phyloP scores from a whole-genome alignment of 2,797 vertebrate genomes.

The Steatocranus sp. region DNA sequence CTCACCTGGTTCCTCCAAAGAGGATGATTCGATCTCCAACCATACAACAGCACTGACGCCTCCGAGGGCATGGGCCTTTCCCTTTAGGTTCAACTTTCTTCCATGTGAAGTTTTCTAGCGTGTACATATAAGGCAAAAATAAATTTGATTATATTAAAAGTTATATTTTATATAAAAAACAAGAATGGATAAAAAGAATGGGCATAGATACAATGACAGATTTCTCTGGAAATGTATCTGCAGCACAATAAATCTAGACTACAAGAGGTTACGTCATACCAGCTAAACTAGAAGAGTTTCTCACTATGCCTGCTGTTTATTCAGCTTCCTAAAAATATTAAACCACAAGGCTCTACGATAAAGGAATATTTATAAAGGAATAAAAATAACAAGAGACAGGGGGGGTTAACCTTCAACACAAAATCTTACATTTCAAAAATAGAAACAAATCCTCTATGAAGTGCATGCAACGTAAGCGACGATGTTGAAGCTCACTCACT shows the following conservation, averaged over 20 bases:
- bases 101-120: slow-evolving; percentile 79
- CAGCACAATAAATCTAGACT: neutral
- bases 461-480: slow-evolving; percentile 20
- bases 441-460: slow-evolving; percentile 13
- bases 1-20: slow-evolving; percentile 96
- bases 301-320: neutral
- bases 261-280: neutral
- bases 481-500: slow-evolving; percentile 2
- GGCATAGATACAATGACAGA: too few relatives aligned
- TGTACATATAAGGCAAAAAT: neutral
- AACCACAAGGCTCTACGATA: neutral
- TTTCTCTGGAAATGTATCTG: neutral
- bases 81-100: slow-evolving; percentile 92
- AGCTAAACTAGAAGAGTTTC: neutral
- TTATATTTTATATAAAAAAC: neutral
- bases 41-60: slow-evolving; percentile 97
- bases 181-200: neutral
- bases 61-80: slow-evolving; percentile 92
- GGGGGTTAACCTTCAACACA: neutral
- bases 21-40: slow-evolving; percentile 96
- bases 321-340: neutral
- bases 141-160: neutral
- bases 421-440: slow-evolving; percentile 27
- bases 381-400: neutral
- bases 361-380: neutral